These are phyloP conservation scores for Phanerotoma sp. DNA, from an alignment of 2,888 invertebrate genomes.

Conservation along the genomic window DNA sequence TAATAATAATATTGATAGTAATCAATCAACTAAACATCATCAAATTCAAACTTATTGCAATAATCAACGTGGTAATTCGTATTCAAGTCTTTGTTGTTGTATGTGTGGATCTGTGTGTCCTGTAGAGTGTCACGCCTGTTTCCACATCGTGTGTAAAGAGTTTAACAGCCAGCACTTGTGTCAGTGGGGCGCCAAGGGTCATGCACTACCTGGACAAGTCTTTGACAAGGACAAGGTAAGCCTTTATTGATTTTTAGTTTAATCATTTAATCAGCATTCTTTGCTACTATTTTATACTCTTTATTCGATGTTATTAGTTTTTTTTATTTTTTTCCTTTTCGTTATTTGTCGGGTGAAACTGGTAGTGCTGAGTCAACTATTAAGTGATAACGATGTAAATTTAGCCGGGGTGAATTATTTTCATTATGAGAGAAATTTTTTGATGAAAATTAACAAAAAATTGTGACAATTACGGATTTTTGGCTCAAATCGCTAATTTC, in stretches of 20 bases:
- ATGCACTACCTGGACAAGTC: slow-evolving; percentile 49
- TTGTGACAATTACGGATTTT: too few species aligned
- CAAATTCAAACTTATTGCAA: too few species aligned
- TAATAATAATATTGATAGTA: slow-evolving; percentile 7
- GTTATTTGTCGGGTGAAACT: too few species aligned
- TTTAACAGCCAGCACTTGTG: slow-evolving; percentile 52
- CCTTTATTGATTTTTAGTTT: slow-evolving; percentile 6
- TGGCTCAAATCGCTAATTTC: too few species aligned
- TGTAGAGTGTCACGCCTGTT: slow-evolving; percentile 67
- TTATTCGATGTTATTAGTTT: neutral
- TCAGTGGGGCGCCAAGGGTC: slow-evolving; percentile 54
- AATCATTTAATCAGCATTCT: neutral
- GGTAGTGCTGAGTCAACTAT: too few species aligned
- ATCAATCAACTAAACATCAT: slow-evolving; percentile 11
- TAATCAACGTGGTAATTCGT: slow-evolving; percentile 12
- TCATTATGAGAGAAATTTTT: too few species aligned
- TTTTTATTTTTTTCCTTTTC: slow-evolving; percentile 1
- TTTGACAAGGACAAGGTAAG: slow-evolving; percentile 54
- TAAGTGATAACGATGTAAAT: too few species aligned
- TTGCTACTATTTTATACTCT: neutral
- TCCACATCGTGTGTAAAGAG: slow-evolving; percentile 63
- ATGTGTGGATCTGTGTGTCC: slow-evolving; percentile 65
- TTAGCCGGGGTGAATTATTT: too few species aligned
- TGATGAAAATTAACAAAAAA: too few species aligned
- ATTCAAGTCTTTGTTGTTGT: slow-evolving; percentile 60